Conservation (phyloP, 1,140 invertebrate species). For the Panagrolaimus sp. region DNA sequence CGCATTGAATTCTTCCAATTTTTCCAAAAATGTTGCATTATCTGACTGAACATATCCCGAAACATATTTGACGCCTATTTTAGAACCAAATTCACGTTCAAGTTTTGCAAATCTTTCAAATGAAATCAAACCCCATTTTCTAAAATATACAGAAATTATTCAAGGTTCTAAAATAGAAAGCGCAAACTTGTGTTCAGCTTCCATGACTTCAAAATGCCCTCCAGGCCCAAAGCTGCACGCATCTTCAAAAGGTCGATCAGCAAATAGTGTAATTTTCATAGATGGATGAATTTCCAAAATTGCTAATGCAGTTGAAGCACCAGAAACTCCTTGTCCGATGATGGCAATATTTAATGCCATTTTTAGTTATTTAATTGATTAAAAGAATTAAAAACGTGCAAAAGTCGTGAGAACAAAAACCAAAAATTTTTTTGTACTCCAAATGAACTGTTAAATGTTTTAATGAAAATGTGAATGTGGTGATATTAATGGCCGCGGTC, state of each 20-base stretch:
- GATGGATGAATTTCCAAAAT: constrained; percentile 25
- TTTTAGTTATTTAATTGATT: too few relatives aligned
- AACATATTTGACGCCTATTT: constrained; percentile 48
- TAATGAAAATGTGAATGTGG: too few relatives aligned
- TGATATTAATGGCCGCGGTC: too few relatives aligned
- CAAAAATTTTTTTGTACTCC: too few relatives aligned
- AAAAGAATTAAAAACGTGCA: too few relatives aligned
- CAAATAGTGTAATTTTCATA: constrained; percentile 34
- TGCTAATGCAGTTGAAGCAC: constrained; percentile 31
- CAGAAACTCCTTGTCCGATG: constrained; percentile 37
- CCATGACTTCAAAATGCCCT: constrained; percentile 49
- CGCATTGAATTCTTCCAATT: constrained; percentile 31
- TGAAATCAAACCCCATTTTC: constrained; percentile 36
- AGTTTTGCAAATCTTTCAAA: constrained; percentile 49
- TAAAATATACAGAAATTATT: background rate
- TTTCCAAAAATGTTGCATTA: constrained; percentile 29
- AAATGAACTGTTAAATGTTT: too few relatives aligned
- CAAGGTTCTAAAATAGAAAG: background rate
- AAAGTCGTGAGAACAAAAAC: too few relatives aligned
- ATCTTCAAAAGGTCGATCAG: constrained; percentile 43
- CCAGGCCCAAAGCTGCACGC: constrained; percentile 51
- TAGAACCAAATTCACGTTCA: constrained; percentile 25
- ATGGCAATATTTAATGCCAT: constrained; percentile 23
- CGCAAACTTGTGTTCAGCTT: constrained; percentile 32
- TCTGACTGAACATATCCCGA: constrained; percentile 52